Evolutionary conservation across 2,888 invertebrate genomes (phyloP).

Genomic region (Drosophila infuscata): DNA sequence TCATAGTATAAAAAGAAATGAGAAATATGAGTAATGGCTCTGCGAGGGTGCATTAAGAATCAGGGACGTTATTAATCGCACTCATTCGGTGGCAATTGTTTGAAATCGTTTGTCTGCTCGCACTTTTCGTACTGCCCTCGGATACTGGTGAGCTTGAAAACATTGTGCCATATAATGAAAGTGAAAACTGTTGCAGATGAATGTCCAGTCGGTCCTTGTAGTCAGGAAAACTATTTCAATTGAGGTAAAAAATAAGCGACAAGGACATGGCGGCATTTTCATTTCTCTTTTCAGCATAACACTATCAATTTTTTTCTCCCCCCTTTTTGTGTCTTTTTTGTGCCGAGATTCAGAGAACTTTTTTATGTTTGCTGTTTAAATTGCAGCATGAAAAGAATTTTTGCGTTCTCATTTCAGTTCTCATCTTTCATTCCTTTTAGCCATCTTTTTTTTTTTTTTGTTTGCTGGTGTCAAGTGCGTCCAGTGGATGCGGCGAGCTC

Average conservation of each 20-base stretch:
- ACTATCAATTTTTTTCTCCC: constrained; percentile 1
- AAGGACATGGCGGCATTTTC: constrained; percentile 73
- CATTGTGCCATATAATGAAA: constrained; percentile 62
- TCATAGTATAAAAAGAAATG: neutral
- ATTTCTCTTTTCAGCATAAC: constrained; percentile 39
- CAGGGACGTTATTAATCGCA: neutral
- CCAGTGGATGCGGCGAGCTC: constrained; percentile 53
- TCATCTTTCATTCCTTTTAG: constrained; percentile 36
- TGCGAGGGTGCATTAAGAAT: neutral
- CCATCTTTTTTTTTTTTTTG: constrained; percentile 1
- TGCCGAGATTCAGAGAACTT: constrained; percentile 49
- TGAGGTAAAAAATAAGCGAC: constrained; percentile 75
- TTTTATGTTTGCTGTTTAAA: constrained; percentile 72
- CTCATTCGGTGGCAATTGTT: neutral
- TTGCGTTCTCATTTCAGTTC: constrained; percentile 64
- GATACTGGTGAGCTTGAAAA: constrained; percentile 14
- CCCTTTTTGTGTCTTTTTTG: constrained; percentile 41
- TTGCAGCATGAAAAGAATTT: constrained; percentile 73
- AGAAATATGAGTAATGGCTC: neutral
- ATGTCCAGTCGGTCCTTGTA: constrained; percentile 57
- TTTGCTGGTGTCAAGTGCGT: constrained; percentile 64
- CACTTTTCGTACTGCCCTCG: constrained; percentile 43
- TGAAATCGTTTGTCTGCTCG: neutral
- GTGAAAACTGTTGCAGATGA: constrained; percentile 69
- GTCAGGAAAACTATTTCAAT: constrained; percentile 74